Conservation (phyloP, 2,797 vertebrate species). For the Sparidentex hasta region DNA sequence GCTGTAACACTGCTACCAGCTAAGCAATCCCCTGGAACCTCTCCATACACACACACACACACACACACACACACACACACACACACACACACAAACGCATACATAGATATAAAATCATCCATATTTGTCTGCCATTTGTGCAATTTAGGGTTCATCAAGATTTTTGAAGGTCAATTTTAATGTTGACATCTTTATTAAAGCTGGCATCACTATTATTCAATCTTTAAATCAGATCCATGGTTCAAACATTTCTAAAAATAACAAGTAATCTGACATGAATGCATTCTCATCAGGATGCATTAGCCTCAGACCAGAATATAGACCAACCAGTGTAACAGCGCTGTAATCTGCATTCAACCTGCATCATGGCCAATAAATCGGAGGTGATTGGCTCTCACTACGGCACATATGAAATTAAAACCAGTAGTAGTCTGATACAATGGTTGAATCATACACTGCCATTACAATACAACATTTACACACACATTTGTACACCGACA, state of each 20-base stretch:
- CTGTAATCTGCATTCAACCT: constrained; percentile 29
- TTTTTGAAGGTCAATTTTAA: constrained; percentile 49
- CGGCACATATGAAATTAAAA: constrained; percentile 18
- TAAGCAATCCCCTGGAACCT: constrained; percentile 34
- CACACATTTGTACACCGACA: constrained; percentile 24
- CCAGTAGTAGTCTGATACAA: not conserved
- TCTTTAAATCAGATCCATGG: not conserved
- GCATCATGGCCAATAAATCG: constrained; percentile 33
- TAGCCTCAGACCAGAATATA: not conserved
- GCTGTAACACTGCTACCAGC: constrained; percentile 47
- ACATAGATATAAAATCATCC: constrained; percentile 21
- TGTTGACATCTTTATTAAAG: not conserved
- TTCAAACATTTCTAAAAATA: not conserved
- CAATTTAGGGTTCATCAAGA: not conserved
- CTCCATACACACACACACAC: constrained; percentile 14
- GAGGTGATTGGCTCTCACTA: constrained; percentile 15
- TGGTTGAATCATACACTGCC: constrained; percentile 4
- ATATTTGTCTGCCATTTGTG: not conserved
- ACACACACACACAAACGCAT: constrained; percentile 10
- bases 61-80: constrained; percentile 16
- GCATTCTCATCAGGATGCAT: not conserved
- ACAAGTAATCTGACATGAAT: constrained; percentile 2
- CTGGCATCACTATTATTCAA: not conserved
- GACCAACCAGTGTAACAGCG: not conserved
- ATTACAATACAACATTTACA: constrained; percentile 52